Evolutionary conservation across 2,888 invertebrate species (phyloP).

Genomic region (Tenodera sinensis): DNA sequence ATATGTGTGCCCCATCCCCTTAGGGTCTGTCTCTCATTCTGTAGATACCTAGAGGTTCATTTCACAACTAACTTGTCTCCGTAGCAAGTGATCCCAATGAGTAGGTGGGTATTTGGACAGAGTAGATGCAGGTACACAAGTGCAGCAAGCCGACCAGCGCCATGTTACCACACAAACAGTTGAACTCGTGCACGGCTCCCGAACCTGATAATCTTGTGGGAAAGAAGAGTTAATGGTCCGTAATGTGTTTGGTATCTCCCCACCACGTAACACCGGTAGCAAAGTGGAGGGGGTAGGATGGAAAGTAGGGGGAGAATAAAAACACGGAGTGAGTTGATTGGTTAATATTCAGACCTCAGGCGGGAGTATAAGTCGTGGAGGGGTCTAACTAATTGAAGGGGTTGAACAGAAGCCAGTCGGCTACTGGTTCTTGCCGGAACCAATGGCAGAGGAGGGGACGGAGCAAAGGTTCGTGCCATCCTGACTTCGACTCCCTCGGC

Average conservation of each 20-base stretch:
- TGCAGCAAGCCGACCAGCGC: no score
- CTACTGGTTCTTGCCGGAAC: background rate
- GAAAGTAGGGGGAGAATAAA: background rate
- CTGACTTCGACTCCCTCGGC: background rate
- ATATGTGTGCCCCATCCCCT: no score
- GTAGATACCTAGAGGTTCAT: no score
- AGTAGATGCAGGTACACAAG: no score
- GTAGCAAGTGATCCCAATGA: no score
- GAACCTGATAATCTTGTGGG: background rate
- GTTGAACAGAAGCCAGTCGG: background rate
- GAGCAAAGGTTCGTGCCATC: background rate
- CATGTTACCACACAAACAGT: no score
- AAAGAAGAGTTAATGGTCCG: background rate
- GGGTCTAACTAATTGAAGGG: background rate
- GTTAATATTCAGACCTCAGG: conserved; percentile 7
- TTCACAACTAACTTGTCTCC: no score
- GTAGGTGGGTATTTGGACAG: no score
- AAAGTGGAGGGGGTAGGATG: background rate
- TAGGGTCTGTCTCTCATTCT: no score
- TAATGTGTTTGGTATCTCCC: background rate
- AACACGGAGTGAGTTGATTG: background rate
- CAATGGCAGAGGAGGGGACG: background rate
- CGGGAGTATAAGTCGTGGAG: background rate
- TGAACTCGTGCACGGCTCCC: no score
- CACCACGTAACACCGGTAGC: background rate